phyloP scores from a whole-genome alignment of 2,113 vertebrate genomes.

The Pachypanchax playfairii region DNA sequence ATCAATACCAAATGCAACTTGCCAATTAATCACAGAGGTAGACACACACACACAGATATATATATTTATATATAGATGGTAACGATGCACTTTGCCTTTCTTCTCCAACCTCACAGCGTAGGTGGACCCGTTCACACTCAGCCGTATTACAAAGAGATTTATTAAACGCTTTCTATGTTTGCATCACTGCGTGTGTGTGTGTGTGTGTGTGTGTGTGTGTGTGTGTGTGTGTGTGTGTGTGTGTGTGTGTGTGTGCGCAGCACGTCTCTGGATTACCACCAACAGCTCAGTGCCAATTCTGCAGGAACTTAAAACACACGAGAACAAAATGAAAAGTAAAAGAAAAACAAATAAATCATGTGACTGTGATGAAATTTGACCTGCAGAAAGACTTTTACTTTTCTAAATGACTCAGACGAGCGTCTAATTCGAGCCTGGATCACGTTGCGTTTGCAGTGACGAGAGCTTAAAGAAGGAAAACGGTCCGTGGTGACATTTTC shows the following conservation, averaged over 20 bases:
- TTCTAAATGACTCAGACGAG: no score
- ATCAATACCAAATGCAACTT: slow-evolving; percentile 68
- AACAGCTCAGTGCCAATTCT: no score
- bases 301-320: no score
- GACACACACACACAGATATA: not conserved
- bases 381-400: not conserved
- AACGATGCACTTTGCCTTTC: slow-evolving; percentile 32
- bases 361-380: slow-evolving; percentile 18
- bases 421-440: no score
- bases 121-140: slow-evolving; percentile 54
- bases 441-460: not conserved
- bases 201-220: no score
- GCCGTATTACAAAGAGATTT: slow-evolving; percentile 36
- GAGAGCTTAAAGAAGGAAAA: no score
- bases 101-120: slow-evolving; percentile 41
- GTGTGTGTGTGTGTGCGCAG: no score
- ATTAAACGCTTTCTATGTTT: slow-evolving; percentile 13
- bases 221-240: no score
- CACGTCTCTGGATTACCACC: no score
- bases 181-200: not conserved
- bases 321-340: no score
- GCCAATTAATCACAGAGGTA: slow-evolving; percentile 50
- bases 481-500: no score
- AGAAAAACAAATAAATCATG: not conserved
- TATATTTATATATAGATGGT: slow-evolving; percentile 6